phyloP scores from a whole-genome alignment of 2,113 vertebrate genomes.

The Bubo blakistoni region DNA sequence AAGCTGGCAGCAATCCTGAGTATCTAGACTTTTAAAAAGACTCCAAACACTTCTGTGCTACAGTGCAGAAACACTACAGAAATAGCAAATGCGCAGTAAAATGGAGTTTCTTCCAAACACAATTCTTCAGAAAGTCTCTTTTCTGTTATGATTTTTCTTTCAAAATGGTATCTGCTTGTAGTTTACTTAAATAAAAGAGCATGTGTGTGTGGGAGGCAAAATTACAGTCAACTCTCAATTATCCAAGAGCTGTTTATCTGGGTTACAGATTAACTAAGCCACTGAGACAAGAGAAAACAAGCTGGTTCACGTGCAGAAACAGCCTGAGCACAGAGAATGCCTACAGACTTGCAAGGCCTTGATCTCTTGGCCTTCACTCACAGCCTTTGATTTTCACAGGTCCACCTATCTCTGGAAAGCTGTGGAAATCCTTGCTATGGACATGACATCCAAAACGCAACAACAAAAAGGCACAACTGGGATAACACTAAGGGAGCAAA shows the following conservation, averaged over 20 bases:
- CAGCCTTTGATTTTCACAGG: not conserved
- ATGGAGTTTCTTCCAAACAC: not conserved
- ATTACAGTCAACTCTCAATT: constrained; percentile 25
- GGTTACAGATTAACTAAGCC: constrained; percentile 46
- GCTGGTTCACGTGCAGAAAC: not conserved
- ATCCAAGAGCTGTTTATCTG: constrained; percentile 54
- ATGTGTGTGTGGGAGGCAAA: constrained; percentile 17
- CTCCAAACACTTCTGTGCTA: not conserved
- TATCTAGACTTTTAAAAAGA: not conserved
- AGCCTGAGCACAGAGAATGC: not conserved
- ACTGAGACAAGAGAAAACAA: constrained; percentile 25
- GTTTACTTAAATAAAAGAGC: constrained; percentile 36
- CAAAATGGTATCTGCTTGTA: not conserved
- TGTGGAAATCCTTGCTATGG: not conserved
- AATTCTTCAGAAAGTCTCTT: not conserved
- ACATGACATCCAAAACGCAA: not conserved
- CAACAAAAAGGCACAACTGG: not conserved
- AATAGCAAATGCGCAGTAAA: not conserved
- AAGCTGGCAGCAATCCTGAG: not conserved
- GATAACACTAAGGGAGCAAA: not conserved
- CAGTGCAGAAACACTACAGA: not conserved
- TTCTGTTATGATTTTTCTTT: not conserved
- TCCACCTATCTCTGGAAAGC: not conserved
- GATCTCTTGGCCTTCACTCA: not conserved
- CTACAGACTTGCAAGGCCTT: not conserved